These are phyloP conservation scores for Oplegnathus fasciatus DNA, from an alignment of 2,113 vertebrate species.

Conservation along the genomic window DNA sequence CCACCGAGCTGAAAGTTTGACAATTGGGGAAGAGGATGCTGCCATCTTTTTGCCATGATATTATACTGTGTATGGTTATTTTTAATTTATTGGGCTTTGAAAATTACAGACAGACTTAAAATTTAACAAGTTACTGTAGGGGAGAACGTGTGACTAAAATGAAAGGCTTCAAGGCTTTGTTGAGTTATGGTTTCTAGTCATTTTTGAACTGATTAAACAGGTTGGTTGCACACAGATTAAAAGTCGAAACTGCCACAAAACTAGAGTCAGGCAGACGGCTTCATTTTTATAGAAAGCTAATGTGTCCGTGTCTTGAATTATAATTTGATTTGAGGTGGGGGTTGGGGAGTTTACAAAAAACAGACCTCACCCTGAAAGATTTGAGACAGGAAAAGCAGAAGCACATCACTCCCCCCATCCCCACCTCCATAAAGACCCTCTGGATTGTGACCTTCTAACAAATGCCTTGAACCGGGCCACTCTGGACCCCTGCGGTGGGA, in stretches of 20 bases:
- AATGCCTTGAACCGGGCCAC: slow-evolving; percentile 60
- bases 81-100: too few species aligned
- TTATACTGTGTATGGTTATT: too few species aligned
- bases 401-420: slow-evolving; percentile 11
- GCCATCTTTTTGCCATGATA: too few species aligned
- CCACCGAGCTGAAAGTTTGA: not conserved
- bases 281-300: slow-evolving; percentile 43
- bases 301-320: slow-evolving; percentile 52
- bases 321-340: slow-evolving; percentile 44
- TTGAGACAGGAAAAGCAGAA: slow-evolving; percentile 45
- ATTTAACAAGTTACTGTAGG: not conserved
- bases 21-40: not conserved
- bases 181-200: not conserved
- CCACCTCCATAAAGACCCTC: slow-evolving; percentile 62
- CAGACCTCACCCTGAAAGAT: slow-evolving; percentile 28
- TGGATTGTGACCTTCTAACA: slow-evolving; percentile 72
- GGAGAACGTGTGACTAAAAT: not conserved
- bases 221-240: not conserved
- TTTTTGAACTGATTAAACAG: not conserved
- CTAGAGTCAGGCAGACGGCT: slow-evolving; percentile 23
- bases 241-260: slow-evolving; percentile 5
- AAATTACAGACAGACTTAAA: not conserved
- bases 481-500: slow-evolving; percentile 78
- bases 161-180: not conserved
- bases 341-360: slow-evolving; percentile 5